Evolutionary conservation across 2,113 vertebrate species (phyloP).

Genomic region (Platycercus adscitus): DNA sequence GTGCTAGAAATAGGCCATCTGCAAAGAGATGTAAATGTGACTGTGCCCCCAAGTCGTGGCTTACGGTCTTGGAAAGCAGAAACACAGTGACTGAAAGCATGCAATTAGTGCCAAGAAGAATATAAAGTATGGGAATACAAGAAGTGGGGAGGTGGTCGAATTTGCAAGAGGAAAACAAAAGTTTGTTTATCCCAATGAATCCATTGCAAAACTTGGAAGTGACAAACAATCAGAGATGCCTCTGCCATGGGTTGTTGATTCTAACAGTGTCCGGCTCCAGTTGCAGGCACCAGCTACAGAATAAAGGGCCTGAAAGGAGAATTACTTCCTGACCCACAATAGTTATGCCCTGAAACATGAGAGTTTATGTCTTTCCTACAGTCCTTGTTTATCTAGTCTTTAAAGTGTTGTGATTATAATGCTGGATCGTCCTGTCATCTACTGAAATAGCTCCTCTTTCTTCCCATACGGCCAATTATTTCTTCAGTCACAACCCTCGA

Average conservation of each 20-base stretch:
- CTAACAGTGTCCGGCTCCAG: neutral
- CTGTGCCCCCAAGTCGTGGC: constrained; percentile 39
- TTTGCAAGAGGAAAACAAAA: constrained; percentile 26
- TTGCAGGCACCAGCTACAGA: neutral
- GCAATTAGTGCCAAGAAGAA: constrained; percentile 41
- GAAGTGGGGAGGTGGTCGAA: constrained; percentile 10
- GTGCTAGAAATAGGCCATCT: constrained; percentile 58
- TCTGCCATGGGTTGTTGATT: constrained; percentile 6
- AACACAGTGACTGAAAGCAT: neutral
- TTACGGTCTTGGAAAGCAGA: constrained; percentile 24
- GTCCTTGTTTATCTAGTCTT: constrained; percentile 34
- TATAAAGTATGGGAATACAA: constrained; percentile 56
- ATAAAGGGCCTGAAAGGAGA: neutral
- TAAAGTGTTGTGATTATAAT: constrained; percentile 20
- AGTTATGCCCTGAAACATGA: neutral
- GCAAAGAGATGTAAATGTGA: constrained; percentile 62
- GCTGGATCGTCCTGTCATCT: neutral
- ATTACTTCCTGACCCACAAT: neutral
- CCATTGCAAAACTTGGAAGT: constrained; percentile 25
- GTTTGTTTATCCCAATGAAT: constrained; percentile 36
- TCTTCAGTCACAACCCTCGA: neutral
- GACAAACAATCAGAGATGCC: constrained; percentile 35
- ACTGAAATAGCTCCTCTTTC: neutral
- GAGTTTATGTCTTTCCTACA: constrained; percentile 19
- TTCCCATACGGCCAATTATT: neutral